A percentile compares a stretch with the other conserved stretches of the same genome.
phyloP scores from a whole-genome alignment of 2,888 invertebrate species.

The Microctonus hyperodae region DNA sequence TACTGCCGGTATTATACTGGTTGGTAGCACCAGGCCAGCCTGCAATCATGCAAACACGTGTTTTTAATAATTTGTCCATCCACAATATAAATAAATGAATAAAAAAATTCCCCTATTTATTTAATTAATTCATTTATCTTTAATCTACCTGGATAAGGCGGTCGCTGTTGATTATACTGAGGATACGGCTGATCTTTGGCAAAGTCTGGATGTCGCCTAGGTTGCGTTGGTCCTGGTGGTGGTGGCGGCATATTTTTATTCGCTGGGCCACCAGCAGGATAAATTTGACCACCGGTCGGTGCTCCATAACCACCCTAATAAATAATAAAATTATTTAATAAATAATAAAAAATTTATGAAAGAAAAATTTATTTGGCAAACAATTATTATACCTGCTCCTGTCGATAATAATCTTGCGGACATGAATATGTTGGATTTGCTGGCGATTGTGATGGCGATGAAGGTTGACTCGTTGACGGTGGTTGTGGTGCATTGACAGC shows the following conservation, averaged over 20 bases:
- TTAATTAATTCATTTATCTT: too few species aligned
- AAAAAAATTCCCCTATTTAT: not conserved
- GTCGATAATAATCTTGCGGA: slow-evolving; percentile 65
- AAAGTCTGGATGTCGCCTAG: slow-evolving; percentile 83
- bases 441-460: slow-evolving; percentile 78
- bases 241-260: slow-evolving; percentile 72
- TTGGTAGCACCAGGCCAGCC: slow-evolving; percentile 73
- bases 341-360: not conserved
- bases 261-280: slow-evolving; percentile 62
- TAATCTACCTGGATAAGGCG: slow-evolving; percentile 74
- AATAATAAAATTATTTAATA: not conserved
- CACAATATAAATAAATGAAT: not conserved
- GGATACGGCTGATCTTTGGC: slow-evolving; percentile 78
- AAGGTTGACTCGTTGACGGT: slow-evolving; percentile 79
- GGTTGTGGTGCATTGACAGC: slow-evolving; percentile 67
- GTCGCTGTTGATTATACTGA: slow-evolving; percentile 72
- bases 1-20: slow-evolving; percentile 58
- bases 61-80: not conserved
- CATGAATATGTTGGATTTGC: slow-evolving; percentile 64
- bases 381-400: slow-evolving; percentile 66
- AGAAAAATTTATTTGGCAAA: not conserved
- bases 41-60: slow-evolving; percentile 38
- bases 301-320: slow-evolving; percentile 55
- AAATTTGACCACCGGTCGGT: slow-evolving; percentile 62
- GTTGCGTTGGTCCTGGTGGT: slow-evolving; percentile 69